Evolutionary conservation across 2,888 invertebrate species (phyloP), one percentile per base, ranked within the genome.

Genomic region (Drosophila ezoana): DNA sequence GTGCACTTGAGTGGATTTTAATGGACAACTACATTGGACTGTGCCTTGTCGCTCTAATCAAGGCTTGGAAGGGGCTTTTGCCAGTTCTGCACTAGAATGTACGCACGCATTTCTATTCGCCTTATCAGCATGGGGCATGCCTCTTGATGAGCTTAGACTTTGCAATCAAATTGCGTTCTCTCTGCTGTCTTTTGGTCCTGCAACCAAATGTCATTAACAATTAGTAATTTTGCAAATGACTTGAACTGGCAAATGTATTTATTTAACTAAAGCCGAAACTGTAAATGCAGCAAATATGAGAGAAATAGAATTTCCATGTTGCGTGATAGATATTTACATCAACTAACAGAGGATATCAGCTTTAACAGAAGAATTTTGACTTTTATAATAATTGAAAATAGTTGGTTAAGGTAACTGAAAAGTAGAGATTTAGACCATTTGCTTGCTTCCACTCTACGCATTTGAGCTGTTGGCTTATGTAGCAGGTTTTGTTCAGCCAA

Each of bases 1-100:
- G 87, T 87, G 81, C 89, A 85, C 87, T 85, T 85, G 84, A 85
- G 89, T 87, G 84, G 79, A 85, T 85, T 88, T 88, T 85, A 85
- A 85, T 85, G 85, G 89, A 89, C 87, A 76, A 54, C 80, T 52
- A 69, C 63, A 72, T 60, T 58, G 47, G 62, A 45, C 58, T 53
- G 60, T 79, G 60, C 70, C 78, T 75, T 83, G 87, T 69, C 70
- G 53, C 81, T 76, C 84, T 83, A 85, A 85, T 88, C 85, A 86
- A 73, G 81, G 67, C 86, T 66, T 77, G 43, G 45, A 37, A 56
- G 33, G 38, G 14, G 5, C 37, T 38, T 44, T 16, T 13, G 9
- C 18, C 18, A 9, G 33, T 18, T 28, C 9, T 35, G 13, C 1
- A 13, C n/a, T 32, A 32, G 20, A 3, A 33, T 14, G 13, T 40